Base-by-base conservation (phyloP, 2,113 vertebrate species). In the Vulpes ferrilata region DNA sequence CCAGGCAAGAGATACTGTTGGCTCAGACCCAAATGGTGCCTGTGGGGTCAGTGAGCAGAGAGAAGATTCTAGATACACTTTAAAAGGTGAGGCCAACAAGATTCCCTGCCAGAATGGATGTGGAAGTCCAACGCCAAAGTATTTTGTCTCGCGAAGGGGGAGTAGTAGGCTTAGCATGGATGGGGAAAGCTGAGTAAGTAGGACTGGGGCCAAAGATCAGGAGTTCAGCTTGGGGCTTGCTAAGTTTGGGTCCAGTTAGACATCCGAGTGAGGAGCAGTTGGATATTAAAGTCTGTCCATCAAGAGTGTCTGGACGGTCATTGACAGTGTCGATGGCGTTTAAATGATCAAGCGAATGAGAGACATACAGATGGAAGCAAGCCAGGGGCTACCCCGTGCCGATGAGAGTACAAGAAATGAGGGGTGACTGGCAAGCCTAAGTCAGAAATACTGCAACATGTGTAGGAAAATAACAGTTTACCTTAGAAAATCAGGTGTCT, bases 391-490 rank as follows among this genome's bases (percentile, higher is more conserved):
- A 43, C 53, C 30, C 38, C 7, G 3, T 35, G 10, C n/a, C 4
- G 35, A 64, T 73, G 51, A 62, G 17, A 35, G 30, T 69, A 16
- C 5, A 65, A 64, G 3, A 78, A 57, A 30, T 35, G 55, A 79
- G 2, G 11, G 38, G 1, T 15, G 3, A 84, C 51, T 30, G 16
- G 55, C 30, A 64, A 71, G 57, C 67, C 2, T 71, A 32, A 55
- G 32, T 51, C 83, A 73, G 51, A 94, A 92, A 88, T 74, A 95
- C 84, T 73, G 13, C 78, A 91, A 95, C 62, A 62, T 80, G 11
- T 59, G 7, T 55, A 30, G 55, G n/a, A 67, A 93, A 27, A 57
- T 86, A 35, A 53, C n/a, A 35, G 27, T 62, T 96, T 87, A 57
- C 27, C 65, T 76, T 78, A 78, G 30, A 90, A 96, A 88, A 83